Evolutionary conservation across 2,888 invertebrate species (phyloP), one percentile per base, ranked within the genome.

Genomic region (Stratiomys singularior): DNA sequence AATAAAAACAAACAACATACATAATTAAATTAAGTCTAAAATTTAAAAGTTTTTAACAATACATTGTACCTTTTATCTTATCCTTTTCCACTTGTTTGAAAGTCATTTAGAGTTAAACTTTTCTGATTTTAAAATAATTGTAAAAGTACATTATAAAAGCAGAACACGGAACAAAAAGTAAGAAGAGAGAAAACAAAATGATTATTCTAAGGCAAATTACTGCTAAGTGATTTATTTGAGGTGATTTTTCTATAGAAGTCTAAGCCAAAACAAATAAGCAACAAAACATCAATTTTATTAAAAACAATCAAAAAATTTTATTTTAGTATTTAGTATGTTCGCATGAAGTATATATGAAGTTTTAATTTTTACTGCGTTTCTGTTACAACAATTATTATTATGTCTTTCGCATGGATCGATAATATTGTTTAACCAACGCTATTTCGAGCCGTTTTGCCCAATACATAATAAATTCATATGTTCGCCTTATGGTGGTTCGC

Each of bases 191-290:
- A 25, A 60, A 60, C 25, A 60, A 60, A 18, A 1, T 18, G 18
- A 28, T 64, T 4, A 27, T 64, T 30, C 21, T 60, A 60, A 52
- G 52, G 52, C 52, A 52, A 64, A 25, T 60, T 64, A 30, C 28
- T 28, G 28, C 9, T 7, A 67, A 67, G 67, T 67, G 71, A 71
- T 71, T 71, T 47, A 25, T 13, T 27, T 23, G 27, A 46, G 52
- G 71, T 71, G 52, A 71, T 71, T 71, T 52, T 52, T 64, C 64
- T 64, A 11, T 64, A 30, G 27, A 30, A 64, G 11, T 64, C 15
- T 64, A 64, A 64, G 27, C 25, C 1, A 21, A 60, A 60, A 64
- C 11, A 21, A 60, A n/a, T n/a, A n/a, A n/a, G n/a, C 11, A 60
- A 60, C 7, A 23, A 60, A 13, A 4, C 4, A 64, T 13, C 28